phyloP scores from a whole-genome alignment of 23 tunicate species.

The Trididemnum clinides region DNA sequence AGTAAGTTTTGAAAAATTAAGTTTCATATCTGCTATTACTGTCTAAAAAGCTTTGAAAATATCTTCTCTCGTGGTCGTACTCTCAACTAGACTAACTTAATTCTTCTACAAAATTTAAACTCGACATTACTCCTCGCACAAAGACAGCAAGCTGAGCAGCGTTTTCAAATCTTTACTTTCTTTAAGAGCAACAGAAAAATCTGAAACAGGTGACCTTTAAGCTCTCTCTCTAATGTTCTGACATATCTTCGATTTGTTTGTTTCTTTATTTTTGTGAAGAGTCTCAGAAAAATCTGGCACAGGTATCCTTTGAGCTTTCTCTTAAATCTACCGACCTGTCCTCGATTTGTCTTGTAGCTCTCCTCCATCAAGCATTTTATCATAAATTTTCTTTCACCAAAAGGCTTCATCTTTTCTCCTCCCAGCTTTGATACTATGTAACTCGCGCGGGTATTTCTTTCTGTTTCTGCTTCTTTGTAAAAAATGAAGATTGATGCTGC shows the following conservation, averaged over 20 bases:
- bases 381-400: neutral
- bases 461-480: too few species aligned
- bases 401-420: neutral
- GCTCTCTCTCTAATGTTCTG: too few species aligned
- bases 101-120: neutral
- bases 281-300: neutral
- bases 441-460: too few species aligned
- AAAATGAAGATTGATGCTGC: too few species aligned
- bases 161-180: neutral
- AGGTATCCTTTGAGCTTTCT: neutral
- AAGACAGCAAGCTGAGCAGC: neutral
- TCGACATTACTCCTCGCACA: neutral
- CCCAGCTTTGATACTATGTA: neutral
- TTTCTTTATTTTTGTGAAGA: too few species aligned
- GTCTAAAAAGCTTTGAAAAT: neutral
- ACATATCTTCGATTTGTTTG: too few species aligned
- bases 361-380: neutral
- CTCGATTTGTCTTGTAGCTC: neutral
- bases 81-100: neutral
- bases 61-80: neutral
- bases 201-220: too few species aligned
- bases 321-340: neutral
- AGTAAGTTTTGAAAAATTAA: too few species aligned
- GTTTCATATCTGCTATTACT: neutral
- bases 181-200: neutral